phyloP scores from a whole-genome alignment of 2,113 vertebrate genomes.

The Pseudonaja textilis region DNA sequence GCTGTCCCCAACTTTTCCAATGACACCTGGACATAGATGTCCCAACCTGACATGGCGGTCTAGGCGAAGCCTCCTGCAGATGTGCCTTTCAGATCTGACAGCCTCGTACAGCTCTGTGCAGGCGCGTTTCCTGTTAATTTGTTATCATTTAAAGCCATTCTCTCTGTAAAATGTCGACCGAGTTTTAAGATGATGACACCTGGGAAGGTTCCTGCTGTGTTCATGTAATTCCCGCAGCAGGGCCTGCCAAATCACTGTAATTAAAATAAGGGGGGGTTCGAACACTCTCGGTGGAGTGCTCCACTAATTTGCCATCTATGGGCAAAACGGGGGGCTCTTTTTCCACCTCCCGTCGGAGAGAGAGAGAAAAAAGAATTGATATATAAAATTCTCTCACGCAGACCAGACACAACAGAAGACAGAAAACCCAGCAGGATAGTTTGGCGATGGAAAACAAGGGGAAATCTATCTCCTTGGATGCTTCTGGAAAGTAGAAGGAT shows the following conservation, averaged over 20 bases:
- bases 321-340: neutral
- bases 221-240: conserved; percentile 18
- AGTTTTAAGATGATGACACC: conserved; percentile 29
- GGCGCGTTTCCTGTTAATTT: conserved; percentile 15
- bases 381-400: neutral
- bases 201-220: conserved; percentile 9
- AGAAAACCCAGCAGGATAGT: neutral
- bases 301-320: neutral
- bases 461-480: too few relatives aligned
- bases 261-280: neutral
- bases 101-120: too few relatives aligned
- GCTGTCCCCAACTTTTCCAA: neutral
- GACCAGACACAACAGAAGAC: neutral
- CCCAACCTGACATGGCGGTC: too few relatives aligned
- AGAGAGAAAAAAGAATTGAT: neutral
- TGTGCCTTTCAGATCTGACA: neutral
- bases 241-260: conserved; percentile 22
- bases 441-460: neutral
- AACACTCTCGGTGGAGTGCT: neutral
- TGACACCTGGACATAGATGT: neutral
- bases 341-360: neutral
- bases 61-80: neutral
- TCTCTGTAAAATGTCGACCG: conserved; percentile 38
- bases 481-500: neutral
- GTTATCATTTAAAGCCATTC: conserved; percentile 34